phyloP scores from a whole-genome alignment of 2,113 vertebrate genomes.

The Chaetodon trifascialis region DNA sequence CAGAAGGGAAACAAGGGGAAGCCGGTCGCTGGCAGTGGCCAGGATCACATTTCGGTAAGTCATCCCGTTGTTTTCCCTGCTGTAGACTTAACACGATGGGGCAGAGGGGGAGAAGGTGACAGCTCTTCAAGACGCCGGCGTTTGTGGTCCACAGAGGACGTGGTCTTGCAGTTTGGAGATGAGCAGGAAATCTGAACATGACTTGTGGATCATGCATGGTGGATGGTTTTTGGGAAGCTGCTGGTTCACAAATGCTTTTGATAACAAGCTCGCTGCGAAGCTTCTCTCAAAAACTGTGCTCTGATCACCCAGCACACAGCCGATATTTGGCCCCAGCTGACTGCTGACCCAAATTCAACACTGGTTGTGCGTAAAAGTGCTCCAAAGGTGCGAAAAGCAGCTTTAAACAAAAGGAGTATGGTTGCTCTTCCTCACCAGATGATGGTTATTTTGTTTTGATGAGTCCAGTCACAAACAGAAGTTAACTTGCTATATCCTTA shows the following conservation, averaged over 20 bases:
- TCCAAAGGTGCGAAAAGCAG: slow-evolving; percentile 40
- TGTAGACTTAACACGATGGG: slow-evolving; percentile 12
- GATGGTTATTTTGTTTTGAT: background rate
- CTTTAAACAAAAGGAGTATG: slow-evolving; percentile 42
- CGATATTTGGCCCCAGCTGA: slow-evolving; percentile 53
- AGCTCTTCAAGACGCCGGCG: slow-evolving; percentile 13
- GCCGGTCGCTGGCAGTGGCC: slow-evolving; percentile 65
- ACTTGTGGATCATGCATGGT: slow-evolving; percentile 30
- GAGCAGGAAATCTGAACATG: slow-evolving; percentile 18
- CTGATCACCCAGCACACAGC: slow-evolving; percentile 27
- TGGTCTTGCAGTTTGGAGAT: slow-evolving; percentile 20
- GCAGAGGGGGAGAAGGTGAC: slow-evolving; percentile 1
- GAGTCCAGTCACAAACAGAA: slow-evolving; percentile 25
- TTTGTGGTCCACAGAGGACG: background rate
- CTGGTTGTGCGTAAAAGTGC: slow-evolving; percentile 68
- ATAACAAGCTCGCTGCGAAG: slow-evolving; percentile 12
- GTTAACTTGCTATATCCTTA: slow-evolving; percentile 14
- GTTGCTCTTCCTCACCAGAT: background rate
- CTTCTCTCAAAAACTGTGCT: slow-evolving; percentile 26
- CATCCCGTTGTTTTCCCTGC: slow-evolving; percentile 33
- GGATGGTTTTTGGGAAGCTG: slow-evolving; percentile 7
- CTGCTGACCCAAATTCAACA: slow-evolving; percentile 66
- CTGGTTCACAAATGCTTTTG: slow-evolving; percentile 26
- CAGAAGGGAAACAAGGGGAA: slow-evolving; percentile 55
- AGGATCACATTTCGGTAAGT: slow-evolving; percentile 76